These are phyloP conservation scores for Xenopus petersii DNA, from an alignment of 2,797 vertebrate species.

Conservation along the genomic window DNA sequence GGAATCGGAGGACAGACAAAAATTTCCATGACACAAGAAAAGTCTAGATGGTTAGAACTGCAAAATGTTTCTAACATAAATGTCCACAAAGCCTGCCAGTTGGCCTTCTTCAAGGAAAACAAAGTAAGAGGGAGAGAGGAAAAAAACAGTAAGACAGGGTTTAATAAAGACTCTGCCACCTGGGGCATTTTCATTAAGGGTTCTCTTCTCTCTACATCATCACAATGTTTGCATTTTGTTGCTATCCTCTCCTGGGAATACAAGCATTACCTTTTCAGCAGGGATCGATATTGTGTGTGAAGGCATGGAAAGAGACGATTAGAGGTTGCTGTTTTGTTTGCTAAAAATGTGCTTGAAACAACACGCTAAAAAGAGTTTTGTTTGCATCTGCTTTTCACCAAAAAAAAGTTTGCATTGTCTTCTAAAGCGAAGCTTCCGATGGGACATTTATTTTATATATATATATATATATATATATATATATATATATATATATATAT, in stretches of 20 bases:
- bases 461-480: too few species aligned
- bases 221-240: conserved; percentile 70
- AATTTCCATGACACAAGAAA: conserved; percentile 22
- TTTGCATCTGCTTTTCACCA: not conserved
- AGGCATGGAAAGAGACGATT: conserved; percentile 61
- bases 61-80: conserved; percentile 49
- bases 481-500: not conserved
- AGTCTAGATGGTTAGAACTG: too few species aligned
- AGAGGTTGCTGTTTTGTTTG: conserved; percentile 54
- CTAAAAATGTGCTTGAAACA: conserved; percentile 49
- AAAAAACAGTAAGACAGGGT: conserved; percentile 43
- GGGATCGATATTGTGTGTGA: conserved; percentile 64
- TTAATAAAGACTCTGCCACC: conserved; percentile 77
- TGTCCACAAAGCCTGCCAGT: conserved; percentile 63
- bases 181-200: conserved; percentile 88
- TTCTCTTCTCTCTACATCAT: conserved; percentile 72
- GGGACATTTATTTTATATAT: not conserved
- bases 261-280: conserved; percentile 66
- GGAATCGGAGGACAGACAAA: conserved; percentile 51
- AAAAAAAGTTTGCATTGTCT: not conserved
- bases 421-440: not conserved
- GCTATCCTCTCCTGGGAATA: conserved; percentile 66
- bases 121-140: not conserved
- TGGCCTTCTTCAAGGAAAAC: conserved; percentile 33
- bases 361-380: conserved; percentile 12